Evolutionary conservation across 2,888 invertebrate species (phyloP), one percentile per base, ranked within the genome.

Genomic region (Rhogogaster chlorosoma): DNA sequence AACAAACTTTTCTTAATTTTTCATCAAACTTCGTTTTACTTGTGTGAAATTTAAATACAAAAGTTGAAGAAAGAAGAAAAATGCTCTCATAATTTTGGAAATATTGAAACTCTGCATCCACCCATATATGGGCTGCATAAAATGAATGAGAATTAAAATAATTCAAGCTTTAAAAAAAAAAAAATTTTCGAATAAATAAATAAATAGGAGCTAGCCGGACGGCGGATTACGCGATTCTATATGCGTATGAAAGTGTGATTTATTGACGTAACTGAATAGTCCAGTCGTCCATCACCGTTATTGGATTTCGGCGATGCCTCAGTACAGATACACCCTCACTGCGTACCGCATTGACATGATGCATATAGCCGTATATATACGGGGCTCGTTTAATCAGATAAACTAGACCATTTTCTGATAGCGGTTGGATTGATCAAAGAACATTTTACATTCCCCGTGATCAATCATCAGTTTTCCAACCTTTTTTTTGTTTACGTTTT

Each of bases 261-360:
- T 84, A 84, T 84, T 64, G 84, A 77, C 82, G 77, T 38, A 84
- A 78, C 64, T 78, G 78, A 57, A 57, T 80, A 57, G 57, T 61
- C 57, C 64, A 61, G 84, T 75, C 78, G 78, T 84, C 78, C 84
- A 84, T 84, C 84, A 84, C 77, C 64, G 75, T 84, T 84, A 84
- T 84, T 84, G 75, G 64, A 84, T 84, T 80, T 29, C 78, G 5
- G 36, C 61, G 78, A 80, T 80, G 57, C 78, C 36, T 38, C 57
- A 15, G 78, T 38, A 38, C 78, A 80, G 61, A 57, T 80, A 80
- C 78, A 77, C n/a, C 49, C 18, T 77, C 71, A 42, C 75, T 22
- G 53, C n/a, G 75, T 49, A 77, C 75, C 49, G 26, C 49, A 77
- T 77, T 45, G 32, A 77, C 75, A 49, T 77, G 29, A 22, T n/a